These are phyloP conservation scores for Dromiciops gliroides DNA, from an alignment of 2,113 vertebrate species.

Conservation along the genomic window DNA sequence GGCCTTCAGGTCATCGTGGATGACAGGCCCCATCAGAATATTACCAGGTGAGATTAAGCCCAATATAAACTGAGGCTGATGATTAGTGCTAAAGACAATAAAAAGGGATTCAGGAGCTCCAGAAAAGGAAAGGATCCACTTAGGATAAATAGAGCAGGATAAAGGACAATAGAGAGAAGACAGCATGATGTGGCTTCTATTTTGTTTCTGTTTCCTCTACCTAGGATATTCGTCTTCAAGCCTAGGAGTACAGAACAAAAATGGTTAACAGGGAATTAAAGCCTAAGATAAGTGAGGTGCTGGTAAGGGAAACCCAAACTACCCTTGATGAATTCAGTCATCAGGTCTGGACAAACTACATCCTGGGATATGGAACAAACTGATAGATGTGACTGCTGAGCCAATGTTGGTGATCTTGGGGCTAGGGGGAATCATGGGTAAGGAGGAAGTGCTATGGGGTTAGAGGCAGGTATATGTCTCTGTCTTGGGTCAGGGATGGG, in stretches of 20 bases:
- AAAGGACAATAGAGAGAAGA: neutral
- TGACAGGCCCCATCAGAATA: neutral
- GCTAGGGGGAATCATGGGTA: neutral
- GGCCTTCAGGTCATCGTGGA: neutral
- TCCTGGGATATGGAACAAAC: neutral
- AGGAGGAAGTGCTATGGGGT: neutral
- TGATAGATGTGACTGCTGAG: neutral
- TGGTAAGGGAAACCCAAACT: neutral
- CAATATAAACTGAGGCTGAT: neutral
- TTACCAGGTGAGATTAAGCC: neutral
- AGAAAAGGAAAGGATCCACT: neutral
- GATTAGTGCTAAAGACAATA: neutral
- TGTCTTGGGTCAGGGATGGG: neutral
- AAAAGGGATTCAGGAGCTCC: neutral
- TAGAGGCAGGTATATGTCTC: neutral
- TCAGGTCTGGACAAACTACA: neutral
- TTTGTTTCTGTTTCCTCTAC: neutral
- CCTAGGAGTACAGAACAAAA: neutral
- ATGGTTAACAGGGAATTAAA: neutral
- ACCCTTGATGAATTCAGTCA: neutral
- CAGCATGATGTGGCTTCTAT: neutral
- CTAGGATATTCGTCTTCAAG: neutral
- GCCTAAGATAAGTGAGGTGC: neutral
- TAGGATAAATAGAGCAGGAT: neutral
- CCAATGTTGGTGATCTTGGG: neutral